Evolutionary conservation across 2,113 vertebrate species (phyloP), one percentile per base, ranked within the genome.

Genomic region (Anoplopoma fimbria): DNA sequence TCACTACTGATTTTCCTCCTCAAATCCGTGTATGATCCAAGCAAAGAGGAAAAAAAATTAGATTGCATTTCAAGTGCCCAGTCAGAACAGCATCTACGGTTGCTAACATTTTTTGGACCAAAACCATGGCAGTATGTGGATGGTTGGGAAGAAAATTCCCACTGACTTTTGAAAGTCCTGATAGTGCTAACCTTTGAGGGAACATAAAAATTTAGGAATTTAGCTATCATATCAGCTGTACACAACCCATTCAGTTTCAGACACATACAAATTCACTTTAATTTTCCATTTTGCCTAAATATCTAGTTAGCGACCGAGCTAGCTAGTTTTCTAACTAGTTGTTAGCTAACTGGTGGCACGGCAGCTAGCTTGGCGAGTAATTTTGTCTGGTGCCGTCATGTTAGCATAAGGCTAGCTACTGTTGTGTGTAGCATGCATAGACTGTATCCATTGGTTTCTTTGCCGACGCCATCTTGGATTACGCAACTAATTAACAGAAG

Each of bases 1-100:
- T 90, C 81, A 61, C 65, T 65, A 81, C 64, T 87, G 83, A 87
- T 92, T 86, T 84, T 53, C 77, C 72, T 47, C 42, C 77, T 63
- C 70, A 77, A 87, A 89, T 88, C 77, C 73, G 33, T 15, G 83
- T 65, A 34, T 57, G 77, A 89, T 86, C 80, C 77, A 69, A 90
- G 84, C 42, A 67, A 81, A 77, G 53, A 61, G 31, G 67, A 9
- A 14, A 57, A 57, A 61, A 83, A 76, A 74, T 65, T 60, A 7
- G 38, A 57, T 79, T 69, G 49, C 74, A 75, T 84, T 83, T 84
- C 75, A 75, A 71, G 84, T 38, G 61, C 77, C n/a, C 79, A 34
- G 74, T 73, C 33, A 31, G 49, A 74, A 62, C 69, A 34, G 29
- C 21, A 25, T 77, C 55, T 55, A 19, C 33, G 42, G 65, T 58